Evolutionary conservation across 2,888 invertebrate genomes (phyloP), one percentile per base, ranked within the genome.

Genomic region (Acanthosepion pharaonis): DNA sequence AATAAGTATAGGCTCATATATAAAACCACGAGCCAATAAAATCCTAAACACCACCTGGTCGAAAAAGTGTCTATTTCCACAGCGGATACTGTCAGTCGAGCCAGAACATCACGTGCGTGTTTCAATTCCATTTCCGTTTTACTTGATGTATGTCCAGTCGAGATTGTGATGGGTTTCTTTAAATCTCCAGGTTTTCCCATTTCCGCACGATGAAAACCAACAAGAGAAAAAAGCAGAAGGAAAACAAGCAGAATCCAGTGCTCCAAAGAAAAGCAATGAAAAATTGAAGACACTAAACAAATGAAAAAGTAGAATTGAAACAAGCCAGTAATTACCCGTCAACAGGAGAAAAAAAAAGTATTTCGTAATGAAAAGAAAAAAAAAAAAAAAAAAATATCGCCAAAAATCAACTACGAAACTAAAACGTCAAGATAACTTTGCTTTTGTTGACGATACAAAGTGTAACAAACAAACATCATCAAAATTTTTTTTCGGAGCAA

Each of bases 111-210:
- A 78, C n/a, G 78, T 78, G 78, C n/a, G n/a, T 78, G n/a, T 18
- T 78, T n/a, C n/a, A 78, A 78, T 78, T 78, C 78, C 33, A 9
- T n/a, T n/a, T 78, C n/a, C n/a, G 78, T 78, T n/a, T n/a, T n/a
- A 11, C 78, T 78, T 78, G 78, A 78, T 78, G 78, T 78, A 78
- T 78, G 78, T 78, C 78, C 78, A 78, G 78, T 33, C 78, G 78
- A 78, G 78, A 78, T 78, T 78, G n/a, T 78, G 78, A 78, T 78
- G 78, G n/a, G 78, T 78, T 78, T 78, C 78, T 33, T 78, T 1
- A 78, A 78, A n/a, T 78, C 78, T 78, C n/a, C 33, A n/a, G 78
- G 78, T 78, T n/a, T 78, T 78, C 78, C 78, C n/a, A 78, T 78
- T 78, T 78, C 78, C 78, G 78, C 78, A 78, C n/a, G n/a, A 78